Conservation (phyloP, 2,797 vertebrate species). For the Mormyrus hasselquistii region DNA sequence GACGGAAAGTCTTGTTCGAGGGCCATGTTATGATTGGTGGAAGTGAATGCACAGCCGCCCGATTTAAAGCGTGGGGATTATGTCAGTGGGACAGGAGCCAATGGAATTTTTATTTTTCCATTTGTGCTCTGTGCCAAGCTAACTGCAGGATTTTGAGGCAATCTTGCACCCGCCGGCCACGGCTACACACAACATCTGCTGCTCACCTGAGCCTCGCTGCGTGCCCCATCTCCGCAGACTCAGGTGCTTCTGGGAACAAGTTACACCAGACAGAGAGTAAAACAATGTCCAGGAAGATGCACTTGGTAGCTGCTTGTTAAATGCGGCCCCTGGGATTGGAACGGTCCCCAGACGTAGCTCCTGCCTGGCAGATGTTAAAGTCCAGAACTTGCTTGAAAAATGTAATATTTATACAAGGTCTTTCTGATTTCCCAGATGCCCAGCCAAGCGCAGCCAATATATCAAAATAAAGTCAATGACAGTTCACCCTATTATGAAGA, state of each 20-base stretch:
- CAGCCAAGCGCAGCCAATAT: background rate
- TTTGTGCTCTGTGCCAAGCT: background rate
- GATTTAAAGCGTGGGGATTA: background rate
- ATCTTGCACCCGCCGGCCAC: background rate
- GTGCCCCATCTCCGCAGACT: background rate
- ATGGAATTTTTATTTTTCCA: background rate
- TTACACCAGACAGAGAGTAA: background rate
- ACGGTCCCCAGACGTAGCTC: background rate
- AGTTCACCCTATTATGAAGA: background rate
- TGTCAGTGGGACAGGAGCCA: background rate
- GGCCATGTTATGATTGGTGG: background rate
- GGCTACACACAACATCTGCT: background rate
- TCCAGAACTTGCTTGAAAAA: background rate
- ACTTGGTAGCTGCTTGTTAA: background rate
- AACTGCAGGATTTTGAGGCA: background rate
- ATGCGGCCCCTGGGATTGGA: background rate
- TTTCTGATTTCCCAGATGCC: background rate
- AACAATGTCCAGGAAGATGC: background rate
- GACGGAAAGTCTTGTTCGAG: background rate
- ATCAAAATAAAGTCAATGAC: background rate
- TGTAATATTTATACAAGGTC: conserved; percentile 13
- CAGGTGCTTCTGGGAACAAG: background rate
- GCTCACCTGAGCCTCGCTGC: background rate
- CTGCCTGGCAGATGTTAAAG: conserved; percentile 2
- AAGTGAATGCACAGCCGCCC: background rate